Evolutionary conservation across 1,140 invertebrate genomes (phyloP).

Genomic region (Araneus ventricosus): DNA sequence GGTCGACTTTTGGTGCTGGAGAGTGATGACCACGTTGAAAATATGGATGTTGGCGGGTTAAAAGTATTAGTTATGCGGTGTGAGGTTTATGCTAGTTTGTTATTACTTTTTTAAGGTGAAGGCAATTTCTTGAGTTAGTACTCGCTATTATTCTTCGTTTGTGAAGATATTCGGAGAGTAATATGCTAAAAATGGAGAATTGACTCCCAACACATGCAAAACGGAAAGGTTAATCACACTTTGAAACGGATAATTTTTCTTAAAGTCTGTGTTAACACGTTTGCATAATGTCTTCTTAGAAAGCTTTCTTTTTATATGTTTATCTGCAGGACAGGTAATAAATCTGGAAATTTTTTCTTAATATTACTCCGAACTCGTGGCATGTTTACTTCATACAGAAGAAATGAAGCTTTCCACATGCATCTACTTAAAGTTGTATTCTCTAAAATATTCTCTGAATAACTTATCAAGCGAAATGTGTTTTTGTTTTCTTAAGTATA

Average conservation of each 20-base stretch:
- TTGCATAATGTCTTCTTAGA: neutral
- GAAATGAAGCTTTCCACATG: too few species aligned
- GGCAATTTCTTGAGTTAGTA: neutral
- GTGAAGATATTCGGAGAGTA: neutral
- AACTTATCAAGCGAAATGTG: too few species aligned
- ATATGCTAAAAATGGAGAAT: neutral
- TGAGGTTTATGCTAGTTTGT: neutral
- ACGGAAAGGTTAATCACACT: neutral
- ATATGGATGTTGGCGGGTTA: neutral
- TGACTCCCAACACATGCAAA: neutral
- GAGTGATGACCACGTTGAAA: conserved; percentile 35
- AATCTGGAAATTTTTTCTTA: too few species aligned
- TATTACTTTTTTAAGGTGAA: neutral
- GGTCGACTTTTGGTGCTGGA: neutral
- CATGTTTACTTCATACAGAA: too few species aligned
- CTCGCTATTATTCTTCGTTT: neutral
- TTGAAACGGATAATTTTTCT: neutral
- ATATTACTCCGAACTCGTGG: too few species aligned
- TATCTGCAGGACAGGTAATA: too few species aligned
- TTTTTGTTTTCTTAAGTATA: too few species aligned
- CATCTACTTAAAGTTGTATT: too few species aligned
- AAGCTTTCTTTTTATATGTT: neutral
- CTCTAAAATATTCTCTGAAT: too few species aligned
- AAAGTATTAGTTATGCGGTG: neutral
- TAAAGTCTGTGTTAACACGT: neutral